Conservation (phyloP, 2,797 vertebrate genomes). For the Pteronotus mesoamericanus region DNA sequence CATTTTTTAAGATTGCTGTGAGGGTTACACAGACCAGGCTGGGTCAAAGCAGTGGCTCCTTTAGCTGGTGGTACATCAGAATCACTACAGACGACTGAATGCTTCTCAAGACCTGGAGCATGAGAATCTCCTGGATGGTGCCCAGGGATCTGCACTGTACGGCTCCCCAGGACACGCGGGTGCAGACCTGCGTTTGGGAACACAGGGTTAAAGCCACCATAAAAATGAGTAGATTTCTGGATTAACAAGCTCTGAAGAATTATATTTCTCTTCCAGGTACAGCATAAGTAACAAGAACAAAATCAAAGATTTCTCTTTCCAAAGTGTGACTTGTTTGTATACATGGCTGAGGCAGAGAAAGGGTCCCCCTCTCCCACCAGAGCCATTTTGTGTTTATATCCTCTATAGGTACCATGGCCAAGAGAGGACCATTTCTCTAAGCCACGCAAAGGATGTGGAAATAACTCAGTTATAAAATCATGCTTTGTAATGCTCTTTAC, state of each 20-base stretch:
- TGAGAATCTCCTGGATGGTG: neutral
- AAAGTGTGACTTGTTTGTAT: neutral
- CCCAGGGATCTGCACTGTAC: neutral
- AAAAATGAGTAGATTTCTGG: neutral
- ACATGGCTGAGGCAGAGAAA: neutral
- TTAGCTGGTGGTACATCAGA: neutral
- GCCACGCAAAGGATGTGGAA: neutral
- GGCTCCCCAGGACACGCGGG: neutral
- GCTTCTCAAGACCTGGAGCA: neutral
- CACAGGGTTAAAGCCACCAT: neutral
- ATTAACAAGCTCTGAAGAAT: neutral
- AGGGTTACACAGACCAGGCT: neutral
- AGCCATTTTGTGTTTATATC: neutral
- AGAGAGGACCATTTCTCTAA: neutral
- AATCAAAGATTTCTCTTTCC: neutral
- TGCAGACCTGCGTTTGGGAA: neutral
- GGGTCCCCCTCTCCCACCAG: rapidly evolving
- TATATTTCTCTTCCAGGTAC: neutral
- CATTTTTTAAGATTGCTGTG: neutral
- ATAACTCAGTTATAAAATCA: neutral
- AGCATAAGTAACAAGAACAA: neutral
- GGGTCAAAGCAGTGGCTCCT: neutral
- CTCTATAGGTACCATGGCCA: neutral
- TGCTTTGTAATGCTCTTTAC: neutral
- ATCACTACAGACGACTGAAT: neutral